Percentiles rank a stretch among this genome's conserved stretches.
Evolutionary conservation across 2,888 invertebrate genomes (phyloP).

Genomic region (Melanchra persicariae): DNA sequence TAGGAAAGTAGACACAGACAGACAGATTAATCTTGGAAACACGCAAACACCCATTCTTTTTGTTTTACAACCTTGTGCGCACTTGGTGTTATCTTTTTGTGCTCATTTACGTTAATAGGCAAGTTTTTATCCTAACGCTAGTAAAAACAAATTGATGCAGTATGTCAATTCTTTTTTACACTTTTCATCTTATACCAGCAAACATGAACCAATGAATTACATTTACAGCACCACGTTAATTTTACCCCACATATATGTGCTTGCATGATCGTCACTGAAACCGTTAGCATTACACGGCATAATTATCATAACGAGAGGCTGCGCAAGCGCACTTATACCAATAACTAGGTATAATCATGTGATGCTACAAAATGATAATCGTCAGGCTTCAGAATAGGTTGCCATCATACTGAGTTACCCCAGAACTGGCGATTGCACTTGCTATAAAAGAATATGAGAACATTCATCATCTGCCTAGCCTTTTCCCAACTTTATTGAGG

Average conservation of each 20-base stretch:
- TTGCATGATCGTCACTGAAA: slow-evolving; percentile 5
- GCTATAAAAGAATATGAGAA: too few species aligned
- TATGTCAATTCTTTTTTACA: too few species aligned
- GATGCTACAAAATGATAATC: slow-evolving; percentile 28
- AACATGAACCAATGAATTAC: background rate
- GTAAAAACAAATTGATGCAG: background rate
- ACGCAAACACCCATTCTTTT: slow-evolving; percentile 10
- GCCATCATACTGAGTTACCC: background rate
- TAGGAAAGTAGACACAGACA: background rate
- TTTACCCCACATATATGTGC: background rate
- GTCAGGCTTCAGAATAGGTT: background rate
- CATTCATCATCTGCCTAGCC: too few species aligned
- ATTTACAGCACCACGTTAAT: background rate
- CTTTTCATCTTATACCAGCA: background rate
- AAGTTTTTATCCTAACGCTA: background rate
- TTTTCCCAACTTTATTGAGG: too few species aligned
- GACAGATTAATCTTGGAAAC: background rate
- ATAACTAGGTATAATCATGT: slow-evolving; percentile 25
- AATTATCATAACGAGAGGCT: slow-evolving; percentile 42
- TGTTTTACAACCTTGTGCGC: background rate
- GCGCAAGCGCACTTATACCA: slow-evolving; percentile 6
- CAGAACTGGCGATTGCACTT: background rate
- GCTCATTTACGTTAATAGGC: background rate
- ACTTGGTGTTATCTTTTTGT: slow-evolving; percentile 16
- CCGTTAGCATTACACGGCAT: too few species aligned